These are phyloP conservation scores for Eptesicus fuscus DNA, from an alignment of 2,113 vertebrate species.

Conservation along the genomic window DNA sequence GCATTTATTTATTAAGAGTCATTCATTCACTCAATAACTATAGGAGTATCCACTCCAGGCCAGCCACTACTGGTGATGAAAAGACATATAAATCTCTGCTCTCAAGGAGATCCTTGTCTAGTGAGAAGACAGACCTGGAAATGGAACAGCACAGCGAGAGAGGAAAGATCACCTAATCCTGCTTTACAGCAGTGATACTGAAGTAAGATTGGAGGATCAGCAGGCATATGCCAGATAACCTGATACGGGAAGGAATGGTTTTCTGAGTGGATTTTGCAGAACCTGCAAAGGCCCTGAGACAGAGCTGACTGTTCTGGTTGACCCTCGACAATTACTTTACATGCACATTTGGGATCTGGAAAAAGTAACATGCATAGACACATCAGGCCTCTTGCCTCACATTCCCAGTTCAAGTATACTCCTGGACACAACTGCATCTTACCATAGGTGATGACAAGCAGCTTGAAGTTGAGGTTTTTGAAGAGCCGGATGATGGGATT, in stretches of 20 bases:
- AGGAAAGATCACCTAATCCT: neutral
- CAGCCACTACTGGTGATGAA: neutral
- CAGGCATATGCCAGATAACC: neutral
- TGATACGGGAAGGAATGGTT: neutral
- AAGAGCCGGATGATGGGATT: slow-evolving; percentile 87
- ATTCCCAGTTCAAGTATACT: neutral
- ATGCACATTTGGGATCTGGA: neutral
- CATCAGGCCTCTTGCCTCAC: neutral
- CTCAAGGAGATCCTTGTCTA: neutral
- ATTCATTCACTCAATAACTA: neutral
- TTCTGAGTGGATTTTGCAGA: neutral
- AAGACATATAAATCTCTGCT: neutral
- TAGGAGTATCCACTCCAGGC: neutral
- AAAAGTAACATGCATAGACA: neutral
- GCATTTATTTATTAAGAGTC: neutral
- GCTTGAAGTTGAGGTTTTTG: slow-evolving; percentile 88
- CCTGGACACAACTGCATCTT: slow-evolving; percentile 50
- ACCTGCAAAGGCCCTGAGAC: neutral
- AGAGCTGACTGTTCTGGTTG: neutral
- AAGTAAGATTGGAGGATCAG: neutral
- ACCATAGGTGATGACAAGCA: slow-evolving; percentile 94
- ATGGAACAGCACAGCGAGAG: neutral
- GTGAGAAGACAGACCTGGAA: neutral
- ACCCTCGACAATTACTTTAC: neutral
- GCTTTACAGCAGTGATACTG: neutral